Evolutionary conservation across 2,888 invertebrate genomes (phyloP).

Genomic region (Lissonota sp.): DNA sequence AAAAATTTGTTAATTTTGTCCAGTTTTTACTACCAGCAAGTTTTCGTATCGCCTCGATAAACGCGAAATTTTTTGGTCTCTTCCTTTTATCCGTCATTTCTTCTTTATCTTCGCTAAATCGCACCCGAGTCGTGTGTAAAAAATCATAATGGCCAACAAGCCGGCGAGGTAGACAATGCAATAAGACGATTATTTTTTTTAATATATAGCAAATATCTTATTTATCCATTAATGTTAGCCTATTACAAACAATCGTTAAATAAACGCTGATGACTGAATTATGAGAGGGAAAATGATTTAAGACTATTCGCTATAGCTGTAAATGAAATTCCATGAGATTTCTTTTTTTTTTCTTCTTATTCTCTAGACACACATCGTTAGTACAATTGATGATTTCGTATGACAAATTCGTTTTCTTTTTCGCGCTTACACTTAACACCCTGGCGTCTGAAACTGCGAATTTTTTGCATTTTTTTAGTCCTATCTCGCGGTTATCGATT

Average conservation of each 20-base stretch:
- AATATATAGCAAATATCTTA: background rate
- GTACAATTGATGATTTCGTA: conserved; percentile 30
- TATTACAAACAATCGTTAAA: conserved; percentile 48
- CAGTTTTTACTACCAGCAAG: no score
- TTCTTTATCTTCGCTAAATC: conserved; percentile 4
- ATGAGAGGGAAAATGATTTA: conserved; percentile 30
- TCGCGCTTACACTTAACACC: conserved; percentile 39
- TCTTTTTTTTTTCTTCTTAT: background rate
- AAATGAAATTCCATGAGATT: conserved; percentile 29
- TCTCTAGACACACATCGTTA: conserved; percentile 18
- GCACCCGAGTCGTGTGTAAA: conserved; percentile 30
- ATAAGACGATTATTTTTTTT: conserved; percentile 42
- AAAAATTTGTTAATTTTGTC: no score
- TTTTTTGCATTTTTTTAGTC: conserved; percentile 9
- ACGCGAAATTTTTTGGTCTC: background rate
- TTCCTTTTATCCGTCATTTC: background rate
- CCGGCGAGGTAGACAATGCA: conserved; percentile 56
- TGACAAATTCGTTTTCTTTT: conserved; percentile 33
- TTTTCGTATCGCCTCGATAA: background rate
- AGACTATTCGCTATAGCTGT: conserved; percentile 31
- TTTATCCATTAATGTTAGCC: conserved; percentile 37
- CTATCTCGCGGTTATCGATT: conserved; percentile 30
- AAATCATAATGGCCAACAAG: conserved; percentile 41
- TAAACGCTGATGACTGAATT: conserved; percentile 39
- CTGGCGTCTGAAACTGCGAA: conserved; percentile 37